Base-by-base conservation (phyloP, 2,888 invertebrate genomes). In the Napeogenes inachia region DNA sequence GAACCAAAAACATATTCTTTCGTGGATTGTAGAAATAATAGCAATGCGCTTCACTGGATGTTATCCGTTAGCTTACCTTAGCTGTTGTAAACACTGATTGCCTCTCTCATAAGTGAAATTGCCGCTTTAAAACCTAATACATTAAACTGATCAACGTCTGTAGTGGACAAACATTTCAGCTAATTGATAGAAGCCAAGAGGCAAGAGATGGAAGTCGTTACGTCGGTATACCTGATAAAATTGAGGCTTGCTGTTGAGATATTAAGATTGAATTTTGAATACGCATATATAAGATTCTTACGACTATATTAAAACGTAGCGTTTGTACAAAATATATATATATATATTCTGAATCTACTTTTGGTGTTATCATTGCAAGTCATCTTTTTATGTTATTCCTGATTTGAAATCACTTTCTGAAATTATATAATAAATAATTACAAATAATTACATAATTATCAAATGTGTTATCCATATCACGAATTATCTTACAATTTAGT, bases 11-110 rank as follows among this genome's bases (percentile, higher is more conserved):
- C 21, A 21, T 38, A 6, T 38, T 3, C 38, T 3, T 38, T 38
- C 38, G 12, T 10, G 10, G 42, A 10, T 42, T 42, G 3, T 8
- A 12, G 12, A 10, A 3, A 3, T 42, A 10, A 21, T 21, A 42
- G 42, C 10, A 42, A 42, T 10, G 30, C 4, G 30, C 30, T 3
- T 10, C 21, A 50, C 30, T 12, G 6, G 78, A 76, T 83, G 82
- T 76, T 78, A 80, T 6, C 81, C 75, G 80, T 80, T 82, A 80
- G 84, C 82, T 84, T 82, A 80, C 78, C 82, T 71, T 75, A 74
- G 76, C 80, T 76, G 80, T 78, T 80, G 82, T 87, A 86, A 87
- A 86, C 84, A 84, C 81, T 81, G 83, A 87, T 88, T 84, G 84
- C 78, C 75, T 77, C 63, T 75, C 75, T 80, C 84, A 85, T 87